Percentiles rank a stretch among this genome's conserved stretches.
phyloP scores from a whole-genome alignment of 2,888 invertebrate genomes.

The Lasioglossum oenotherae region DNA sequence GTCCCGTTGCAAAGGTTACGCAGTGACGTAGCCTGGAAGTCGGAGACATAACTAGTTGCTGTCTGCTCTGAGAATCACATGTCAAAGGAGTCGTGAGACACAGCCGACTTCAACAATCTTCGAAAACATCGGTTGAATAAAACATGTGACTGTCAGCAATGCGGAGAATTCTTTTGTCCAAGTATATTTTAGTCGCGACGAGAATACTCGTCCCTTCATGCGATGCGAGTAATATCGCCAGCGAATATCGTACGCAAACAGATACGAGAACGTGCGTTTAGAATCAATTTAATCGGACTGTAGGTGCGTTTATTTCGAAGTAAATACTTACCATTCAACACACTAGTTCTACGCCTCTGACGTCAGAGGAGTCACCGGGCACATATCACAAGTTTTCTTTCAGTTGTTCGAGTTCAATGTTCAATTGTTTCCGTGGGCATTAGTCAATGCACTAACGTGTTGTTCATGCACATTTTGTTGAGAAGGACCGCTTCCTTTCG shows the following conservation, averaged over 20 bases:
- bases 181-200: constrained; percentile 42
- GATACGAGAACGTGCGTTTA: background rate
- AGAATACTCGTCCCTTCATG: background rate
- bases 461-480: background rate
- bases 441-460: background rate
- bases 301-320: background rate
- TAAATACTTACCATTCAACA: constrained; percentile 71
- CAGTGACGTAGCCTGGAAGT: background rate
- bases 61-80: background rate
- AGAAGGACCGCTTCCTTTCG: background rate
- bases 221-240: background rate
- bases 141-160: background rate
- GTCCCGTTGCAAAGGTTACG: constrained; percentile 38
- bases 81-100: background rate
- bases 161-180: constrained; percentile 36
- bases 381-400: constrained; percentile 46
- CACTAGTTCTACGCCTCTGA: constrained; percentile 54
- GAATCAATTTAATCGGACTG: background rate
- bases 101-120: background rate
- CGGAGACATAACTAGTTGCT: background rate
- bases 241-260: background rate
- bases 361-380: constrained; percentile 57
- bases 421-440: constrained; percentile 16
- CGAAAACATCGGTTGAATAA: background rate
- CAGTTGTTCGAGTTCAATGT: background rate